phyloP scores from a whole-genome alignment of 2,113 vertebrate species.

The Hiodon tergisus region DNA sequence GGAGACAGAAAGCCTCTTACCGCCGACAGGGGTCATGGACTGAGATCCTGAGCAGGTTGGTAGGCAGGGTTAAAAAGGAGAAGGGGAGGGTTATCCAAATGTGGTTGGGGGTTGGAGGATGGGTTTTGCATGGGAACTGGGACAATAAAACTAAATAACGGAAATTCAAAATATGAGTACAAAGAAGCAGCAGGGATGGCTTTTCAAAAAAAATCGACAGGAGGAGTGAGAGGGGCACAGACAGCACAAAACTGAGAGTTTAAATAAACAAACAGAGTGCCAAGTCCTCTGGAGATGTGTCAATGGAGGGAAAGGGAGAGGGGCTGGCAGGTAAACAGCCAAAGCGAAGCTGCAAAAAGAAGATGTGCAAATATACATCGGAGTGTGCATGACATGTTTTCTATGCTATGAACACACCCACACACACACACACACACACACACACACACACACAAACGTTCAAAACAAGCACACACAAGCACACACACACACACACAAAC shows the following conservation, averaged over 20 bases:
- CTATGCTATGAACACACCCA: not conserved
- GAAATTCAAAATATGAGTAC: too few species aligned
- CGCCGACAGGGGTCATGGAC: slow-evolving; percentile 74
- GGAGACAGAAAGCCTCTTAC: slow-evolving; percentile 63
- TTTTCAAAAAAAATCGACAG: not conserved
- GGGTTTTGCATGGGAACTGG: not conserved
- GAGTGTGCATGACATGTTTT: not conserved
- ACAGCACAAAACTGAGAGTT: not conserved
- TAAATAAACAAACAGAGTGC: not conserved
- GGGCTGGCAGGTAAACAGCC: too few species aligned
- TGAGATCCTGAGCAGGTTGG: slow-evolving; percentile 78
- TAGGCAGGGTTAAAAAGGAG: slow-evolving; percentile 70
- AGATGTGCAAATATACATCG: not conserved
- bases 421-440: not conserved
- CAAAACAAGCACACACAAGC: slow-evolving; percentile 6
- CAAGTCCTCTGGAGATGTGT: too few species aligned
- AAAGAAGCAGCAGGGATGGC: too few species aligned
- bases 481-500: not conserved
- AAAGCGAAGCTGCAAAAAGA: not conserved
- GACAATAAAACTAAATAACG: not conserved
- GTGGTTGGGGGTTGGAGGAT: not conserved
- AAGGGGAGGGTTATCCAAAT: slow-evolving; percentile 12
- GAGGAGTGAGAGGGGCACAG: not conserved
- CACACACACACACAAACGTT: slow-evolving; percentile 9
- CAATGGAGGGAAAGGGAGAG: too few species aligned